Percentiles rank a stretch among this genome's conserved stretches.
Conservation (phyloP, 2,113 vertebrate species). For the Crotalus viridis region DNA sequence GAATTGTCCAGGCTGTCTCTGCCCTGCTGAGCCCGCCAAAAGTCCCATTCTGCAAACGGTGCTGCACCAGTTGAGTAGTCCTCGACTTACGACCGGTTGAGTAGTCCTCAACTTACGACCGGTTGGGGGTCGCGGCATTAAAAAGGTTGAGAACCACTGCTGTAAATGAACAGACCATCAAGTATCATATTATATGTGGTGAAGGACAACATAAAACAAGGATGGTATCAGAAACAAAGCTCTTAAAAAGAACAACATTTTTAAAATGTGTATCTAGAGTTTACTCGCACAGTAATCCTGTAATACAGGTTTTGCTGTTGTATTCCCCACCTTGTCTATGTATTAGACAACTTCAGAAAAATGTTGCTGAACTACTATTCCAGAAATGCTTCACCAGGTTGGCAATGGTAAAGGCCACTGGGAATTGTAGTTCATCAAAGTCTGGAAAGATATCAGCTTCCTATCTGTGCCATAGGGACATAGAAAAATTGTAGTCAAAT, state of each 20-base stretch:
- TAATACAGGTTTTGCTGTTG: neutral
- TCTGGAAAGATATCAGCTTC: neutral
- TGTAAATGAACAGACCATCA: neutral
- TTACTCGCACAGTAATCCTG: neutral
- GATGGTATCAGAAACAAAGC: neutral
- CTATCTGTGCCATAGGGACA: neutral
- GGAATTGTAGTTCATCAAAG: neutral
- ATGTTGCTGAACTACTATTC: neutral
- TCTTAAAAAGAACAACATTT: neutral
- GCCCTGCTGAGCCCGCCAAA: no score
- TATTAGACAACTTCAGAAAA: neutral
- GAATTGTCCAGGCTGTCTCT: no score
- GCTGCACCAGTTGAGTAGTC: no score
- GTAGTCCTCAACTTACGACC: no score
- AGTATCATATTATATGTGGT: neutral
- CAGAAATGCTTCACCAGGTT: neutral
- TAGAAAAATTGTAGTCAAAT: neutral
- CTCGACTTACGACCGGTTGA: no score
- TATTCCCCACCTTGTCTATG: neutral
- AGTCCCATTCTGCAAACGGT: no score
- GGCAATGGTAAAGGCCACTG: neutral
- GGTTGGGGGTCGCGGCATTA: no score
- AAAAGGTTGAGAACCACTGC: no score
- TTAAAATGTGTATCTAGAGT: neutral
- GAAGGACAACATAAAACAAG: neutral